These are phyloP conservation scores for Anastrepha ludens DNA, from an alignment of 1,140 invertebrate genomes.

Conservation along the genomic window DNA sequence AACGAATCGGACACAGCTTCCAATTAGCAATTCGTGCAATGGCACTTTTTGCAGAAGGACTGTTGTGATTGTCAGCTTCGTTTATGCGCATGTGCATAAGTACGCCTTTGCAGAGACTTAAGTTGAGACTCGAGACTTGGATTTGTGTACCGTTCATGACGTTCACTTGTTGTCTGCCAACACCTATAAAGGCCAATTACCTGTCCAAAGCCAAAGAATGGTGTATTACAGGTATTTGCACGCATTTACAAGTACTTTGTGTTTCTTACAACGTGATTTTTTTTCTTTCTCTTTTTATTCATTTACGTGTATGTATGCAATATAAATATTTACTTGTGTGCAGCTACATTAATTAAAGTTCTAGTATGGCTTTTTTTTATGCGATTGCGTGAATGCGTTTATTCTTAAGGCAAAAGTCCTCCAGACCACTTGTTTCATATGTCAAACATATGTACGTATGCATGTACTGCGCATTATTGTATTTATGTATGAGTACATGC, in stretches of 20 bases:
- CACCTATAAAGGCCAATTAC: slow-evolving; percentile 24
- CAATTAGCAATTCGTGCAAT: slow-evolving; percentile 30
- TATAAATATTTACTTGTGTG: background rate
- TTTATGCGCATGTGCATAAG: slow-evolving; percentile 23
- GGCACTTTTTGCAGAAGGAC: background rate
- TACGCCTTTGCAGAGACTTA: background rate
- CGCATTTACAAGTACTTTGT: slow-evolving; percentile 18
- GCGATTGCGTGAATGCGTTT: background rate
- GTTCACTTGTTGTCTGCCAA: slow-evolving; percentile 33
- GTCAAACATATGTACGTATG: background rate
- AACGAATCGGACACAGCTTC: slow-evolving; percentile 12
- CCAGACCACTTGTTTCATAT: slow-evolving; percentile 39
- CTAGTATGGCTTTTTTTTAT: background rate
- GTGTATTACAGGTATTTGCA: slow-evolving; percentile 30
- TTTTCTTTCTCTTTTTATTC: background rate
- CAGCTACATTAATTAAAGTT: slow-evolving; percentile 36
- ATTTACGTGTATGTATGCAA: background rate
- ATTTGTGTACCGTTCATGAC: slow-evolving; percentile 1
- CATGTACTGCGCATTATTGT: background rate
- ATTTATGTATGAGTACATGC: background rate
- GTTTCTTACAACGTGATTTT: background rate
- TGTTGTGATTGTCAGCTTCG: background rate
- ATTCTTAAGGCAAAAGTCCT: slow-evolving; percentile 46
- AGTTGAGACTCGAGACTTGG: too few relatives aligned
- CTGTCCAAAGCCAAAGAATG: background rate